A percentile compares a stretch with the other conserved stretches of the same genome.
These are phyloP conservation scores for Standfussiana lucernea DNA, from an alignment of 2,888 invertebrate genomes.

Conservation along the genomic window DNA sequence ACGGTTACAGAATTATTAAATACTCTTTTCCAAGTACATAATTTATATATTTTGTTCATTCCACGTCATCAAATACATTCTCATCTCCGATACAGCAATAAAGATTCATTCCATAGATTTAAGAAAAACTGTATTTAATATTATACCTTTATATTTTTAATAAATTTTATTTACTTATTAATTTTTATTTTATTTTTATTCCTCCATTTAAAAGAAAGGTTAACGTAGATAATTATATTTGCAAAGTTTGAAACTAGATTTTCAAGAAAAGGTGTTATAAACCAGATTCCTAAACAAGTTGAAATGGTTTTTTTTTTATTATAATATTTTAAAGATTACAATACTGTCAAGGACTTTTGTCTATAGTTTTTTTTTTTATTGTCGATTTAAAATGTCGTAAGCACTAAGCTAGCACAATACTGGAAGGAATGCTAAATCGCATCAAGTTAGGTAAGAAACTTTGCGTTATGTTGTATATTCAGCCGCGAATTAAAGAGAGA, in stretches of 20 bases:
- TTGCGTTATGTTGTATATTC: background rate
- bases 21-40: background rate
- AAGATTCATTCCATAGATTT: too few relatives aligned
- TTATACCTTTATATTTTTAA: too few relatives aligned
- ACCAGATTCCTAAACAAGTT: constrained; percentile 2
- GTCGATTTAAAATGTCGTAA: background rate
- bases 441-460: too few relatives aligned
- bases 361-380: too few relatives aligned
- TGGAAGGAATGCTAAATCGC: background rate
- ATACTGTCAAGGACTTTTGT: background rate
- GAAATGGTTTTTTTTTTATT: background rate
- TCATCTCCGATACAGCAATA: background rate
- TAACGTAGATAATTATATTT: background rate
- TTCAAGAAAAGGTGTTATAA: background rate
- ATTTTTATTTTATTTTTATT: too few relatives aligned
- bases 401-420: background rate
- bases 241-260: background rate
- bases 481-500: background rate
- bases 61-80: background rate
- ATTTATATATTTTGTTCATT: background rate
- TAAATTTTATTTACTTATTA: too few relatives aligned
- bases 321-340: background rate
- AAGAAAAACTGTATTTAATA: too few relatives aligned
- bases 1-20: background rate
- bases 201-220: background rate